A percentile compares a stretch with the other conserved stretches of the same genome.
phyloP scores from a whole-genome alignment of 2,888 invertebrate species.

The Exephanes ischioxanthus region DNA sequence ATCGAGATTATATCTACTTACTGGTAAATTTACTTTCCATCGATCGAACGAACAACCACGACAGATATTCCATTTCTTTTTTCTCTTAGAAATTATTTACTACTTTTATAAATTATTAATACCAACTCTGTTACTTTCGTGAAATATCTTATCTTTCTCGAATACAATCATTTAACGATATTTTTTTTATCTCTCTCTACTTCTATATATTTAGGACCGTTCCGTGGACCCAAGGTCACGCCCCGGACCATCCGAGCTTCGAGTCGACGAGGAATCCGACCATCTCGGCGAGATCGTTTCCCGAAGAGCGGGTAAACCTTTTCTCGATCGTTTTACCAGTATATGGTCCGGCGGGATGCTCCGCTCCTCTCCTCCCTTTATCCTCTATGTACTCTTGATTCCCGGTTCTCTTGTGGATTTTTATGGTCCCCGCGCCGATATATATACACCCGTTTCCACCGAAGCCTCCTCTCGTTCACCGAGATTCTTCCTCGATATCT shows the following conservation, averaged over 20 bases:
- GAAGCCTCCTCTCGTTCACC: conserved; percentile 35
- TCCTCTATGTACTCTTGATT: conserved; percentile 11
- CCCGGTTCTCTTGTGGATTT: conserved; percentile 37
- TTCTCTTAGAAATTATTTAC: neutral
- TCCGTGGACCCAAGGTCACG: conserved; percentile 39
- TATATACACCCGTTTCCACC: conserved; percentile 20
- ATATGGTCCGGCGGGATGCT: conserved; percentile 10
- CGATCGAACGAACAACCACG: conserved; percentile 2
- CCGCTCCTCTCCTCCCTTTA: conserved; percentile 21
- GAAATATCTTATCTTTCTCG: neutral
- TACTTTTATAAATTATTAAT: conserved; percentile 2
- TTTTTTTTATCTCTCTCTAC: conserved; percentile 9
- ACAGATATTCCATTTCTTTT: conserved; percentile 9
- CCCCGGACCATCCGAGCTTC: conserved; percentile 15
- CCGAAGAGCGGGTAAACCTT: conserved; percentile 47
- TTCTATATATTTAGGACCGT: neutral
- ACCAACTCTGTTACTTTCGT: conserved; percentile 3
- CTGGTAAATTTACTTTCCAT: conserved; percentile 14
- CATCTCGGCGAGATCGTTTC: conserved; percentile 17
- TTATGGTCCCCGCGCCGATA: conserved; percentile 31
- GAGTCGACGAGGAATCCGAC: conserved; percentile 20
- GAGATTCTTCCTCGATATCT: conserved; percentile 49
- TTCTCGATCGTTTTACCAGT: conserved; percentile 51
- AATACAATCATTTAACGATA: conserved; percentile 16
- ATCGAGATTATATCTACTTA: neutral